phyloP scores from a whole-genome alignment of 2,888 invertebrate genomes.

The Acrobasis suavella region DNA sequence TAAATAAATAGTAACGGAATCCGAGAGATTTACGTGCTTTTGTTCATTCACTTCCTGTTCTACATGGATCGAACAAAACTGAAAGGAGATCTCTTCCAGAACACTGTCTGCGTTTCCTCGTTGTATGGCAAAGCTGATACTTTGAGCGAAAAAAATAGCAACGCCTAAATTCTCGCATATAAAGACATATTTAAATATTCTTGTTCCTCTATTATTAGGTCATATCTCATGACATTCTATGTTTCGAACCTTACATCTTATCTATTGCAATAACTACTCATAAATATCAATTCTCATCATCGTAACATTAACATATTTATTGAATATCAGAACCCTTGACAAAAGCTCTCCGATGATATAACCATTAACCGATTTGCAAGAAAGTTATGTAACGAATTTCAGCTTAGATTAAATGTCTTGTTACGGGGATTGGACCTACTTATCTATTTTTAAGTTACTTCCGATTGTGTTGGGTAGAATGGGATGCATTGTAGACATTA shows the following conservation, averaged over 20 bases:
- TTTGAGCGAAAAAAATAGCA: no score
- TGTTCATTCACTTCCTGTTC: no score
- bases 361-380: background rate
- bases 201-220: no score
- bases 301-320: slow-evolving; percentile 8
- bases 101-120: no score
- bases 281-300: background rate
- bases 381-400: background rate
- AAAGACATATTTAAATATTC: no score
- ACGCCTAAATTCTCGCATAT: no score
- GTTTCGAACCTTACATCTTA: background rate
- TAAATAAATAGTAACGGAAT: no score
- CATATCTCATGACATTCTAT: no score
- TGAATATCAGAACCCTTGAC: slow-evolving; percentile 6
- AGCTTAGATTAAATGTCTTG: slow-evolving; percentile 21
- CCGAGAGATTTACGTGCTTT: no score
- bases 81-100: no score
- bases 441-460: slow-evolving; percentile 18
- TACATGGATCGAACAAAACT: no score
- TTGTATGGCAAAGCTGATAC: no score
- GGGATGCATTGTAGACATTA: slow-evolving; percentile 14
- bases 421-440: slow-evolving; percentile 17
- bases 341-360: slow-evolving; percentile 16
- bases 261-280: background rate
- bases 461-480: slow-evolving; percentile 1